Evolutionary conservation across 2,797 vertebrate species (phyloP), one percentile per base, ranked within the genome.

Genomic region (Poeciliopsis infans): DNA sequence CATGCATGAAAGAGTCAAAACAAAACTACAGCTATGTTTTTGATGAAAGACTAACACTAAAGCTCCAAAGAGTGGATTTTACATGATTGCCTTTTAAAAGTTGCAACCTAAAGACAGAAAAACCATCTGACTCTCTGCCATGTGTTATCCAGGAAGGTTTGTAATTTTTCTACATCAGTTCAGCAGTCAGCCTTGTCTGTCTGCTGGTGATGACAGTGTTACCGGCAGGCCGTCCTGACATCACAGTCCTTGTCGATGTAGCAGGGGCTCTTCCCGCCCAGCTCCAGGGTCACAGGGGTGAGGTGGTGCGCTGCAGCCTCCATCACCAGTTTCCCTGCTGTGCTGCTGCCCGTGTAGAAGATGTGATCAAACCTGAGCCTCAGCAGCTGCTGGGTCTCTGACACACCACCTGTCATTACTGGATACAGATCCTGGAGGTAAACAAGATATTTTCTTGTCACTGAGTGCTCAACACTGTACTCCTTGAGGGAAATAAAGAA

Each of bases 221-320:
- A 92, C 91, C 91, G 91, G 66, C 91, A 92, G 0, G 91, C 91
- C 0, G 86, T 55, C 0, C 45, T 45, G 86, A 98, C 82, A 76
- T 98, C 92, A 28, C 97, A 97, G 92, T 96, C 93, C 79, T 94
- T 96, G 93, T 98, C 96, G 0, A 99, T 93, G 79, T 97, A 99
- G 89, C 97, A 98, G 76, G 98, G 98, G 86, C 95, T 98, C 91
- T 99, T 99, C 20, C 98, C 97, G 0, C 98, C 98, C 78, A 99
- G 93, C 92, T 98, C 98, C 91, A 99, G 95, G 0, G 97, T 99
- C 77, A 98, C 96, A 0, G 98, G 98, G 0, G 97, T 99, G 85
- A 99, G 96, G 90, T 97, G 94, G 69, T 92, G 96, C 74, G 97
- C 93, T 0, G 97, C 97, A 0, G 97, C 97, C 23, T 93, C 93